These are phyloP conservation scores for Panulirus ornatus DNA, from an alignment of 1,140 invertebrate genomes.

Conservation along the genomic window DNA sequence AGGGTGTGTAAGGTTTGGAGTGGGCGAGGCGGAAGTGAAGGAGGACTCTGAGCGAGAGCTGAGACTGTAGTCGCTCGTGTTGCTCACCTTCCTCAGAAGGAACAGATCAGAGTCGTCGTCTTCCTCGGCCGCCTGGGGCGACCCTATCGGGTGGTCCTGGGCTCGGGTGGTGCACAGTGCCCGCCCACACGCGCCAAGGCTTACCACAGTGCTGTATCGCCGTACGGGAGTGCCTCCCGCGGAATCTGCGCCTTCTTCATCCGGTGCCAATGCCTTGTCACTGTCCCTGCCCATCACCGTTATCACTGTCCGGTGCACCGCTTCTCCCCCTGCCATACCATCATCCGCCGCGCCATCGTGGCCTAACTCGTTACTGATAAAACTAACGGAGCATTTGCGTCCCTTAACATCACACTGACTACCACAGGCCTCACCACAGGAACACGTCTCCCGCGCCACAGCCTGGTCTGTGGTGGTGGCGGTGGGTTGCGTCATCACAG, in stretches of 20 bases:
- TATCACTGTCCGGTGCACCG: constrained; percentile 23
- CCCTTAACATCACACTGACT: too few relatives aligned
- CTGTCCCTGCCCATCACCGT: not conserved
- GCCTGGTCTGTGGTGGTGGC: too few relatives aligned
- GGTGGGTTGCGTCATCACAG: constrained; percentile 15
- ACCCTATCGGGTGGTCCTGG: not conserved
- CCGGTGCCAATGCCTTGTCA: not conserved
- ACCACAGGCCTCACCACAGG: too few relatives aligned
- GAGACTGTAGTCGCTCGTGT: constrained; percentile 43
- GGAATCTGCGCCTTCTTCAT: not conserved
- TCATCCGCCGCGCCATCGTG: too few relatives aligned
- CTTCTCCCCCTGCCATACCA: not conserved
- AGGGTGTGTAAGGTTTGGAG: not conserved
- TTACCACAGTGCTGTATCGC: constrained; percentile 36
- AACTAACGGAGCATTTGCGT: too few relatives aligned
- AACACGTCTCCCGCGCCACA: too few relatives aligned
- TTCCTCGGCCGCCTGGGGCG: not conserved
- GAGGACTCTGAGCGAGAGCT: constrained; percentile 37
- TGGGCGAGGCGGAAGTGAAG: constrained; percentile 28
- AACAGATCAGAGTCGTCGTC: not conserved
- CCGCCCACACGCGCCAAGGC: constrained; percentile 11
- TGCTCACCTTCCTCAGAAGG: constrained; percentile 40
- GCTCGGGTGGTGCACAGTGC: constrained; percentile 8
- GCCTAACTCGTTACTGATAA: too few relatives aligned
- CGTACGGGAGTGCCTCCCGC: not conserved